These are phyloP conservation scores for Geotrupes spiniger DNA, from an alignment of 2,888 invertebrate genomes.

Conservation along the genomic window DNA sequence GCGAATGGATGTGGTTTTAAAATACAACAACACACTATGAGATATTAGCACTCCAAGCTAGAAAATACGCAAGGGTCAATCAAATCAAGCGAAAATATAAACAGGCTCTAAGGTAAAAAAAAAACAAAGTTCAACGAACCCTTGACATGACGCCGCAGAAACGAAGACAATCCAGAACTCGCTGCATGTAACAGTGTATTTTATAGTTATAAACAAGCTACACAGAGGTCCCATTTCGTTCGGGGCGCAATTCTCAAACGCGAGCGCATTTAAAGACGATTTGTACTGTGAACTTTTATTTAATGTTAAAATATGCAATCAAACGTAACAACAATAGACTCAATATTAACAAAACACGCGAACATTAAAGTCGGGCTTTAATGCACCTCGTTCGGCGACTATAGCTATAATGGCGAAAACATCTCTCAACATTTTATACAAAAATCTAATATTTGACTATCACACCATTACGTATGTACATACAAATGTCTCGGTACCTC, in stretches of 20 bases:
- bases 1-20: slow-evolving; percentile 19
- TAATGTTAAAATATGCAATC: slow-evolving; percentile 20
- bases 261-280: slow-evolving; percentile 3
- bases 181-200: slow-evolving; percentile 47
- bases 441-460: slow-evolving; percentile 14
- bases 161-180: slow-evolving; percentile 47
- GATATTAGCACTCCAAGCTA: slow-evolving; percentile 54
- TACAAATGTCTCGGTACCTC: too few relatives aligned
- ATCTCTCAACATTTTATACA: too few relatives aligned
- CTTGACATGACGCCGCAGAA: slow-evolving; percentile 48
- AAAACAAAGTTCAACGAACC: slow-evolving; percentile 42
- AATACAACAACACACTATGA: slow-evolving; percentile 26
- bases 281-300: slow-evolving; percentile 16
- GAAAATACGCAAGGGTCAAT: slow-evolving; percentile 39
- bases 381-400: too few relatives aligned
- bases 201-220: slow-evolving; percentile 15
- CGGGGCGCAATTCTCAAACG: too few relatives aligned
- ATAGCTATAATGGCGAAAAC: too few relatives aligned
- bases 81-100: slow-evolving; percentile 28
- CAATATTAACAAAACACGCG: slow-evolving; percentile 21
- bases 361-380: slow-evolving; percentile 10
- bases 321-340: slow-evolving; percentile 22
- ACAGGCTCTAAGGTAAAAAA: slow-evolving; percentile 24
- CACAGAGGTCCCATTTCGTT: slow-evolving; percentile 17
- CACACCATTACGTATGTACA: slow-evolving; percentile 13